Evolutionary conservation across 1,140 invertebrate species (phyloP).

Genomic region (Epicauta chinensis): DNA sequence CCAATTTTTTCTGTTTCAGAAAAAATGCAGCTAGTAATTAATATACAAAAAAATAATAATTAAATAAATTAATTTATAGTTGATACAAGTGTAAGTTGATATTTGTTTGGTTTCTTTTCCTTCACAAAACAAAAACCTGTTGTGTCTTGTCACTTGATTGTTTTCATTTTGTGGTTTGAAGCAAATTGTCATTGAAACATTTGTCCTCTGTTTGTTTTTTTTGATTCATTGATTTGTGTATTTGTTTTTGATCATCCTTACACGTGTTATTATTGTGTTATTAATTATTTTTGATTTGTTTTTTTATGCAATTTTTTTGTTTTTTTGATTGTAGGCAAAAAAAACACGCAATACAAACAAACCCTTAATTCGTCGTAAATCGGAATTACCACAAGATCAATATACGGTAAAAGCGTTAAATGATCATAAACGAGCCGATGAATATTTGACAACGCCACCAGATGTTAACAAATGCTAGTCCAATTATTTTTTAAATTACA

Average conservation of each 20-base stretch:
- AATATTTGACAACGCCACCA: slow-evolving; percentile 75
- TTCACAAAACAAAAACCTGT: background rate
- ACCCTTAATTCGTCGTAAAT: slow-evolving; percentile 86
- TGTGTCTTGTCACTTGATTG: background rate
- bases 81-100: no score
- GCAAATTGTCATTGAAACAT: slow-evolving; percentile 10
- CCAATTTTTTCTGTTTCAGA: slow-evolving; percentile 9
- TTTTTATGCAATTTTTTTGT: background rate
- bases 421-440: slow-evolving; percentile 87
- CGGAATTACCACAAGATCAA: slow-evolving; percentile 87
- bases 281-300: background rate
- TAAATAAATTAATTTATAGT: no score
- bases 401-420: slow-evolving; percentile 83
- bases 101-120: no score
- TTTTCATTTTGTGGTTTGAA: no score
- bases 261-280: no score
- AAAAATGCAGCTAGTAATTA: slow-evolving; percentile 15
- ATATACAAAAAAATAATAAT: slow-evolving; percentile 1
- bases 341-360: slow-evolving; percentile 67
- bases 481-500: background rate
- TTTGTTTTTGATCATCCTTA: no score
- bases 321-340: slow-evolving; percentile 31
- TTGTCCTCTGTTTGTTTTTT: background rate
- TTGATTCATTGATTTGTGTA: no score
- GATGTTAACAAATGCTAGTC: slow-evolving; percentile 80